Conservation (phyloP, 2,113 vertebrate genomes). For the Carlito syrichta region DNA sequence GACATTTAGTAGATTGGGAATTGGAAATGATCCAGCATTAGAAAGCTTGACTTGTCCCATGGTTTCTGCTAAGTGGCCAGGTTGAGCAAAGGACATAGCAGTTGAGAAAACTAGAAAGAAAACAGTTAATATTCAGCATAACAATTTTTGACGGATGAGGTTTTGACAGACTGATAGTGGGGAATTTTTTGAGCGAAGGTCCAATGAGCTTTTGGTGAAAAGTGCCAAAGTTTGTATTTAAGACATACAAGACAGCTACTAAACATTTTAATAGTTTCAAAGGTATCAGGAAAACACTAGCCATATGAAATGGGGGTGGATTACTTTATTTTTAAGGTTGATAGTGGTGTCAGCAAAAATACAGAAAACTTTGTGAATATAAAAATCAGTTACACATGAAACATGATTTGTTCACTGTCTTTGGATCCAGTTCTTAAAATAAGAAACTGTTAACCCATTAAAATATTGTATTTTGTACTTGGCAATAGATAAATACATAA, state of each 20-base stretch:
- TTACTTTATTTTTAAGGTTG: conserved; percentile 62
- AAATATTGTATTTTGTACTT: neutral
- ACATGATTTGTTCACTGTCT: conserved; percentile 7
- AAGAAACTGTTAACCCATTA: neutral
- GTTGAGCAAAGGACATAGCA: neutral
- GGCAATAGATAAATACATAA: neutral
- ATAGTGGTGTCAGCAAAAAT: conserved; percentile 61
- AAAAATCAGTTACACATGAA: conserved; percentile 37
- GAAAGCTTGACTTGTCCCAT: neutral
- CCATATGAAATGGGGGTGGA: conserved; percentile 55
- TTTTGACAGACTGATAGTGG: neutral
- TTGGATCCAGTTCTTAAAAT: neutral
- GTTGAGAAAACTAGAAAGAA: neutral
- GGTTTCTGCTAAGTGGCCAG: neutral
- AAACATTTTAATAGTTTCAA: conserved; percentile 63
- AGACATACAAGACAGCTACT: neutral
- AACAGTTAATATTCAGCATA: neutral
- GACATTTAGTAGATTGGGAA: neutral
- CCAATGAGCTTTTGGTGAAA: conserved; percentile 44
- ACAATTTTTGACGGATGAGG: neutral
- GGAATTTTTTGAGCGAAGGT: neutral
- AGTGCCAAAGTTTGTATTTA: conserved; percentile 18
- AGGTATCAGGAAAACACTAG: conserved; percentile 53
- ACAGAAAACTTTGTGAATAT: conserved; percentile 18
- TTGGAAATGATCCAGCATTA: neutral